Base-by-base conservation (phyloP, 2,797 vertebrate species). In the Mastacembelus armatus region DNA sequence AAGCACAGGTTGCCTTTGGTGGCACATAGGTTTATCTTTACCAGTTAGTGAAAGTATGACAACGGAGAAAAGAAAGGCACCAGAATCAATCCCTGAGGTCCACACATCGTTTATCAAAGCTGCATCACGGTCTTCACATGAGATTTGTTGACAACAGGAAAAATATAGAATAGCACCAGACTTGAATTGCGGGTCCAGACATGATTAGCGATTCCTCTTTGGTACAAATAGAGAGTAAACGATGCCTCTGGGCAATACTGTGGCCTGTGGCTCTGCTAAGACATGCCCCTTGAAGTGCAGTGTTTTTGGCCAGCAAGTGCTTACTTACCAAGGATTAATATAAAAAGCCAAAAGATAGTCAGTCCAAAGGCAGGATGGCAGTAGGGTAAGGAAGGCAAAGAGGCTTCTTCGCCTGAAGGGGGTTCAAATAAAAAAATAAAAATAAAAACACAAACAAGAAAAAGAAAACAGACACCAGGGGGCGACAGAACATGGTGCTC, bases 271-370 rank as follows among this genome's bases (percentile, higher is more conserved):
- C 73, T 79, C 73, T 74, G 72, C 71, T 63, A 32, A 11, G 63
- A 61, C 88, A 83, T 84, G 86, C 85, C 81, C 74, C 83, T n/a
- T 61, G 66, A 70, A 43, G 78, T 87, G 80, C 84, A 79, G 81
- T 55, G 64, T n/a, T 77, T 69, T 49, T 47, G 69, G 79, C 77
- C 81, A 77, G 77, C 84, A 66, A 75, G 84, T 63, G 83, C 79
- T 91, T 94, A 99, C 98, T 99, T 97, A 99, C 98, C 98, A 99
- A 87, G 97, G 97, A 95, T 99, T 99, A 98, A 99, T 97, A 98
- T 98, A 98, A 96, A 99, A 99, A 96, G 97, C 97, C 97, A 99
- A 98, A 94, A 99, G 97, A 97, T 99, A 99, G 95, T 99, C 98
- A 97, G 98, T 99, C 97, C 97, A 99, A 92, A 99, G 97, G 95